A percentile compares a stretch with the other conserved stretches of the same genome.
Evolutionary conservation across 1,140 invertebrate species (phyloP).

Genomic region (Platyscapa corneri): DNA sequence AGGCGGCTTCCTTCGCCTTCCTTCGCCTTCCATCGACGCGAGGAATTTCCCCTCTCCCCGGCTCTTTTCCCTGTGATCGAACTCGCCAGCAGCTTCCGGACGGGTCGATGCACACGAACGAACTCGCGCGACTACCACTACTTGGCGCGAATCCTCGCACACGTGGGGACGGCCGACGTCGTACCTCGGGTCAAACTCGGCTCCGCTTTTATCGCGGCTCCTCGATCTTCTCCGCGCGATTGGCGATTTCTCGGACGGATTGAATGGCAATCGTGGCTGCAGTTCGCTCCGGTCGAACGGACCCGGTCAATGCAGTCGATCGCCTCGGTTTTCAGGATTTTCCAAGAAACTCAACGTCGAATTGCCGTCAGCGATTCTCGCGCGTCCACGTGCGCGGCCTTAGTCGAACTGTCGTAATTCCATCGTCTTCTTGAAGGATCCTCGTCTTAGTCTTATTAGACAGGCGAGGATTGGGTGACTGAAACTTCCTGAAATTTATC

Average conservation of each 20-base stretch:
- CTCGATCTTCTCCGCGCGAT: too few relatives aligned
- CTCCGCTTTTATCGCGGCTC: too few relatives aligned
- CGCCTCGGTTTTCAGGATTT: neutral
- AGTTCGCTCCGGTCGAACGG: neutral
- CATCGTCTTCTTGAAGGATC: neutral
- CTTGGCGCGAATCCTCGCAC: too few relatives aligned
- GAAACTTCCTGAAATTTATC: neutral
- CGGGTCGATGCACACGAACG: conserved; percentile 62
- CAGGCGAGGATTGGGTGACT: neutral
- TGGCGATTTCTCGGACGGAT: neutral
- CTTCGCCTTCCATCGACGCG: too few relatives aligned
- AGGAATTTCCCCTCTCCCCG: neutral
- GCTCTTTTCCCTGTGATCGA: neutral
- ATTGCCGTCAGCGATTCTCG: neutral
- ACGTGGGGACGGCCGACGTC: too few relatives aligned
- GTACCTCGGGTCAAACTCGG: neutral
- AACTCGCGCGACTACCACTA: neutral
- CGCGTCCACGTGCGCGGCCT: neutral
- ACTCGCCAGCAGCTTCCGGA: conserved; percentile 56
- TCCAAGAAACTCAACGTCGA: neutral
- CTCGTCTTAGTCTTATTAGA: neutral
- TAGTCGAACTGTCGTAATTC: neutral
- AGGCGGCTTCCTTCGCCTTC: too few relatives aligned
- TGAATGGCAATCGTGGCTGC: neutral
- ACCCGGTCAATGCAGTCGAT: too few relatives aligned